Evolutionary conservation across 2,113 vertebrate genomes (phyloP).

Genomic region (Caracal caracal): DNA sequence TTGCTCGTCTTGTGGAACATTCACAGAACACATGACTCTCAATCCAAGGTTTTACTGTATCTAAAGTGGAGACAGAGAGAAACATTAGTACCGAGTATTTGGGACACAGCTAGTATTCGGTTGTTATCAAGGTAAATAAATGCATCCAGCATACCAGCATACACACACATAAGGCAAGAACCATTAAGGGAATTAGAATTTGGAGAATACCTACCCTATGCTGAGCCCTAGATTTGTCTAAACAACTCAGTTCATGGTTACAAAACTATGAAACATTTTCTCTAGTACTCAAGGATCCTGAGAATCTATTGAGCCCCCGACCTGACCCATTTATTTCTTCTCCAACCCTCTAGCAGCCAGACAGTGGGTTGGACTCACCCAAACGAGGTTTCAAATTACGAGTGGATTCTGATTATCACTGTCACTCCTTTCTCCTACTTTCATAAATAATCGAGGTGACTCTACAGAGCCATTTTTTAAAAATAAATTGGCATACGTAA

Average conservation of each 20-base stretch:
- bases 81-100: background rate
- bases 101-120: background rate
- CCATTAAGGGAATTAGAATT: background rate
- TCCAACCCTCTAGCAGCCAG: background rate
- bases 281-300: background rate
- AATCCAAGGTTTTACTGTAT: background rate
- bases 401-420: background rate
- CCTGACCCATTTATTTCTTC: background rate
- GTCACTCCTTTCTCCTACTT: constrained; percentile 21
- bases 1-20: no score
- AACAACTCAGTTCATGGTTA: background rate
- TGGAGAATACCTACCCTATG: background rate
- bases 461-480: background rate
- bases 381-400: background rate
- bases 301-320: background rate
- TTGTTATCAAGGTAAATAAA: background rate
- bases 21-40: no score
- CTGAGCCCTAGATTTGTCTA: background rate
- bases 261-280: background rate
- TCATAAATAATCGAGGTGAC: constrained; percentile 40
- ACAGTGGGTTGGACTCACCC: background rate
- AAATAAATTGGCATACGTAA: constrained; percentile 36
- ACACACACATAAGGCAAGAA: background rate
- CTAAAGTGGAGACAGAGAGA: background rate
- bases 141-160: background rate